phyloP scores from a whole-genome alignment of 2,113 vertebrate species.

The Crotalus horridus region DNA sequence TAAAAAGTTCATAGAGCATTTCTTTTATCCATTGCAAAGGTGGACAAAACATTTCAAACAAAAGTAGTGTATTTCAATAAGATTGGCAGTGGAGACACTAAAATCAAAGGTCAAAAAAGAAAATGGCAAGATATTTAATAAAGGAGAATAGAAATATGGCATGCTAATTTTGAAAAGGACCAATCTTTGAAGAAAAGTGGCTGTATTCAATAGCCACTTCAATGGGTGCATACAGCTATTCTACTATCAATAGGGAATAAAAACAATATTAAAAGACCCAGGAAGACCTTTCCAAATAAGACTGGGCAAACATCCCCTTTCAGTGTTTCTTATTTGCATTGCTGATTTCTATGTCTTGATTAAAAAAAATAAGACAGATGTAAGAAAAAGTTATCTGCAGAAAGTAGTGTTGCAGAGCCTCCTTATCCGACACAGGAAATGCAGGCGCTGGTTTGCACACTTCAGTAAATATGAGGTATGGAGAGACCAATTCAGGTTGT shows the following conservation, averaged over 20 bases:
- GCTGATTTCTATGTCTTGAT: background rate
- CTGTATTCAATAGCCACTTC: background rate
- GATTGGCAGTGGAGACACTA: background rate
- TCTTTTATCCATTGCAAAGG: background rate
- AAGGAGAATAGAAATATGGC: background rate
- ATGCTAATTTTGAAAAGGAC: background rate
- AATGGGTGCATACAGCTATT: background rate
- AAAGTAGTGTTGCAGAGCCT: background rate
- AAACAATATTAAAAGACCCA: background rate
- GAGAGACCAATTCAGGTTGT: no score
- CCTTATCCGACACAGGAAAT: no score
- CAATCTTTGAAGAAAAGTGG: background rate
- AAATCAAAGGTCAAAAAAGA: background rate
- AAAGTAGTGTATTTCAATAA: background rate
- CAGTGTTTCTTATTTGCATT: background rate
- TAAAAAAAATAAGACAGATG: background rate
- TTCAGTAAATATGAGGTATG: no score
- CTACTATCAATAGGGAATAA: background rate
- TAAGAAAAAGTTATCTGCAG: background rate
- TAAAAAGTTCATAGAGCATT: background rate
- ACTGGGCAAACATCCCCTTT: background rate
- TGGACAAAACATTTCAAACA: background rate
- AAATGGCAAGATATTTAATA: background rate
- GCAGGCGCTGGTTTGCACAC: no score
- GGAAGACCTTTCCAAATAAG: background rate